A percentile compares a stretch with the other conserved stretches of the same genome.
These are phyloP conservation scores for Narcine bancroftii DNA, from an alignment of 2,113 vertebrate species.

Conservation along the genomic window DNA sequence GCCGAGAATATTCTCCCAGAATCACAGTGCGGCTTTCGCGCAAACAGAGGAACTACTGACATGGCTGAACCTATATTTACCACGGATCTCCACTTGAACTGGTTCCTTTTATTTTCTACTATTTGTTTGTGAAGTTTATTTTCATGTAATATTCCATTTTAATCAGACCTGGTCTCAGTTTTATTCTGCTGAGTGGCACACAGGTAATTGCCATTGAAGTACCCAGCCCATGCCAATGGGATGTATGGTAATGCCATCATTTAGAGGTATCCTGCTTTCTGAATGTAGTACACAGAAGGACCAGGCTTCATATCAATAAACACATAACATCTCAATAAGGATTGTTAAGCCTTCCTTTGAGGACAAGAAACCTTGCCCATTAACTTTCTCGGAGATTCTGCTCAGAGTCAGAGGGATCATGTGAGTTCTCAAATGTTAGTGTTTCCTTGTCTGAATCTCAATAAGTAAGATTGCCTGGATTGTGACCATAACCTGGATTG, in stretches of 20 bases:
- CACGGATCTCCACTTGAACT: neutral
- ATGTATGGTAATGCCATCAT: neutral
- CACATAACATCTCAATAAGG: neutral
- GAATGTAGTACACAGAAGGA: neutral
- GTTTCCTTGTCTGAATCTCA: neutral
- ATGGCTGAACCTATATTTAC: neutral
- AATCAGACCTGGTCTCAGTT: neutral
- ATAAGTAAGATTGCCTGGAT: too few species aligned
- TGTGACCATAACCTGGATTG: too few species aligned
- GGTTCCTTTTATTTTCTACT: neutral
- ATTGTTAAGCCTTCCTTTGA: neutral
- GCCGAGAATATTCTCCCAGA: too few species aligned
- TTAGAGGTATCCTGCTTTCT: neutral
- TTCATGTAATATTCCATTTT: neutral
- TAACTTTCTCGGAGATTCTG: neutral
- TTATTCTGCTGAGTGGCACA: neutral
- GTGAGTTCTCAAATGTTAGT: neutral
- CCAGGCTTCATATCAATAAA: neutral
- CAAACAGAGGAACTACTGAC: too few species aligned
- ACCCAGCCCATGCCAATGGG: neutral
- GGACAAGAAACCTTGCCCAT: too few species aligned
- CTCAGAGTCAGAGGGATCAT: neutral
- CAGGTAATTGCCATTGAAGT: neutral
- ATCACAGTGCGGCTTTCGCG: too few species aligned
- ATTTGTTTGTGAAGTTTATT: neutral